Percentiles rank a stretch among this genome's conserved stretches.
These are phyloP conservation scores for Azorinus chamasolen DNA, from an alignment of 2,888 invertebrate genomes.

Conservation along the genomic window DNA sequence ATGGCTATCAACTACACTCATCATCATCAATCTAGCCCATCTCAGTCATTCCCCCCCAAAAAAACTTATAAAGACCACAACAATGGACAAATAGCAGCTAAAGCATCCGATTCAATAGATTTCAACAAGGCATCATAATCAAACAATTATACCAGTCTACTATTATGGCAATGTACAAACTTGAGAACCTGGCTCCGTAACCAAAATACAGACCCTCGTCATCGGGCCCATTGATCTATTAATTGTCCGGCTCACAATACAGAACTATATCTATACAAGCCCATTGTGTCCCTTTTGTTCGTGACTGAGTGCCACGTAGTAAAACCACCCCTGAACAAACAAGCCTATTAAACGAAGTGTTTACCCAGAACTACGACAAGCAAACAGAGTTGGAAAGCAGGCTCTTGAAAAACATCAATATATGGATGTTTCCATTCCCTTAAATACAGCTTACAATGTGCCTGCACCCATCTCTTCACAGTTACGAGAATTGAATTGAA, in stretches of 20 bases:
- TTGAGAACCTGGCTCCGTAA: conserved; percentile 47
- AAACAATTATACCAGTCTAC: conserved; percentile 51
- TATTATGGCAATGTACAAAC: conserved; percentile 44
- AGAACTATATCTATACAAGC: conserved; percentile 51
- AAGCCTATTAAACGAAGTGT: conserved; percentile 45
- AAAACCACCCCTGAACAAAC: conserved; percentile 60
- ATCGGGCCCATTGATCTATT: conserved; percentile 34
- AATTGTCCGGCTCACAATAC: conserved; percentile 55
- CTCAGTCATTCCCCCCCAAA: no score
- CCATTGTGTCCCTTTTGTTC: conserved; percentile 52
- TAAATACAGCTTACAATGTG: no score
- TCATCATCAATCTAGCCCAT: no score
- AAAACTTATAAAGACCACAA: no score
- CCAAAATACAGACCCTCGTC: conserved; percentile 40
- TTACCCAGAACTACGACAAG: conserved; percentile 52
- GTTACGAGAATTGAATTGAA: background rate
- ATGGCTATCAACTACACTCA: no score
- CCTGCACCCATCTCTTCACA: background rate
- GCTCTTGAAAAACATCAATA: conserved; percentile 48
- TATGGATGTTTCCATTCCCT: conserved; percentile 21
- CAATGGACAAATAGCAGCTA: no score
- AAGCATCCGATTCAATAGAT: no score
- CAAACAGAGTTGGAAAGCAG: conserved; percentile 50
- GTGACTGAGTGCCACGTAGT: conserved; percentile 50
- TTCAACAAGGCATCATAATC: conserved; percentile 15